These are phyloP conservation scores for Frankliniella fusca DNA, from an alignment of 2,888 invertebrate genomes.

Conservation along the genomic window DNA sequence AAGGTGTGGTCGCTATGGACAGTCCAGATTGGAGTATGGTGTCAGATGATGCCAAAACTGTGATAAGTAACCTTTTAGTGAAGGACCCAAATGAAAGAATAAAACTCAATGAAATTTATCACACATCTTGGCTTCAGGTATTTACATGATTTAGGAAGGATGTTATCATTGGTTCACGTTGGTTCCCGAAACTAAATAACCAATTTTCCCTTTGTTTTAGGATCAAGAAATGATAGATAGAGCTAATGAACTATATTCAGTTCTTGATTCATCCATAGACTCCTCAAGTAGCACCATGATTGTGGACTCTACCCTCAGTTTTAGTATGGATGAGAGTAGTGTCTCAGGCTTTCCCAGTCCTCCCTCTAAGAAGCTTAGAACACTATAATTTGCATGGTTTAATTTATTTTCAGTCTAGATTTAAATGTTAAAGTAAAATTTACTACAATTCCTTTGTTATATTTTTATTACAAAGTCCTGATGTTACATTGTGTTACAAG, in stretches of 20 bases:
- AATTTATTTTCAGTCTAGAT: no score
- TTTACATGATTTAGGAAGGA: no score
- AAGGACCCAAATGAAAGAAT: background rate
- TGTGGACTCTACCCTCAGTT: no score
- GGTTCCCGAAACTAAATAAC: no score
- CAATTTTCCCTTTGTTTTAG: background rate
- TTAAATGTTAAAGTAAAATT: background rate
- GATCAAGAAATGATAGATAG: background rate
- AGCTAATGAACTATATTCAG: background rate
- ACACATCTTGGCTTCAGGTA: background rate
- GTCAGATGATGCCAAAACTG: background rate
- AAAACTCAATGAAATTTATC: background rate
- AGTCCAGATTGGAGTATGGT: background rate
- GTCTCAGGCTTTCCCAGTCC: no score
- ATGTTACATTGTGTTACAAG: background rate
- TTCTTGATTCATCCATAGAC: background rate
- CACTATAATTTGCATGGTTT: background rate
- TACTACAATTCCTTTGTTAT: background rate
- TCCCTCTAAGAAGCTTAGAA: background rate
- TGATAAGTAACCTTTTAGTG: background rate
- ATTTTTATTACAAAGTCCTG: background rate
- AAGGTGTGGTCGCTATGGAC: background rate
- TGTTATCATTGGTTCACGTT: no score
- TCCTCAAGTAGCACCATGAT: background rate
- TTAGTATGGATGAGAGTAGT: no score